These are phyloP conservation scores for Aptenodytes patagonicus DNA, from an alignment of 2,113 vertebrate species.

Conservation along the genomic window DNA sequence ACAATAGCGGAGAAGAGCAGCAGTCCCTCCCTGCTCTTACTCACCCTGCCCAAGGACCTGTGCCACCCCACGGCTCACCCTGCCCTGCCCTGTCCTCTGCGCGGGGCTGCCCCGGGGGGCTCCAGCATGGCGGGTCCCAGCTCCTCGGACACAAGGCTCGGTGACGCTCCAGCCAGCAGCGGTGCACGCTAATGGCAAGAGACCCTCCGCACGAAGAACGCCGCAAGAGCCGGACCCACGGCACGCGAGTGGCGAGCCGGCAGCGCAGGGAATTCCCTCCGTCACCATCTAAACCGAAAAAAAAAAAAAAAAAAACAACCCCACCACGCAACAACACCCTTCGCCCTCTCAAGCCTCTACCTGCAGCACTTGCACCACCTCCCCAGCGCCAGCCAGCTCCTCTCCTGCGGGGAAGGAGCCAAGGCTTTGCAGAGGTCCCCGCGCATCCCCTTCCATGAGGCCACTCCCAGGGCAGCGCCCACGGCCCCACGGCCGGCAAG, in stretches of 20 bases:
- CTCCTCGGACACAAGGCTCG: background rate
- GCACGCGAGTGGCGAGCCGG: background rate
- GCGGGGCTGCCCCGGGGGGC: background rate
- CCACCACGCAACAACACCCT: background rate
- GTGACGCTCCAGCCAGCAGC: background rate
- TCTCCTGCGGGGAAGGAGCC: background rate
- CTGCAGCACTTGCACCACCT: conserved; percentile 1
- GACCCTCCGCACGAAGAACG: background rate
- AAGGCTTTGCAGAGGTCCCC: background rate
- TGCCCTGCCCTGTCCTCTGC: background rate
- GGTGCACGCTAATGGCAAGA: background rate
- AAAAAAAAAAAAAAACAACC: no score
- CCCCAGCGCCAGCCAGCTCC: background rate
- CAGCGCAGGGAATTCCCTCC: conserved; percentile 44
- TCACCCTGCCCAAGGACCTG: conserved; percentile 15
- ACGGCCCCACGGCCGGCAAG: background rate
- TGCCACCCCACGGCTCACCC: background rate
- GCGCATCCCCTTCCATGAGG: background rate
- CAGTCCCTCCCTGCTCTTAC: conserved; percentile 38
- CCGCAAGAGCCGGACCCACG: background rate
- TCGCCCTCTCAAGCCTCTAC: background rate
- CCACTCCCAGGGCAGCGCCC: background rate
- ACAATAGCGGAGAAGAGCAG: conserved; percentile 45
- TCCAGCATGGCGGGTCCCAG: background rate
- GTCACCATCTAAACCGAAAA: background rate